phyloP scores from a whole-genome alignment of 2,797 vertebrate species.

The Cheirogaleus major region DNA sequence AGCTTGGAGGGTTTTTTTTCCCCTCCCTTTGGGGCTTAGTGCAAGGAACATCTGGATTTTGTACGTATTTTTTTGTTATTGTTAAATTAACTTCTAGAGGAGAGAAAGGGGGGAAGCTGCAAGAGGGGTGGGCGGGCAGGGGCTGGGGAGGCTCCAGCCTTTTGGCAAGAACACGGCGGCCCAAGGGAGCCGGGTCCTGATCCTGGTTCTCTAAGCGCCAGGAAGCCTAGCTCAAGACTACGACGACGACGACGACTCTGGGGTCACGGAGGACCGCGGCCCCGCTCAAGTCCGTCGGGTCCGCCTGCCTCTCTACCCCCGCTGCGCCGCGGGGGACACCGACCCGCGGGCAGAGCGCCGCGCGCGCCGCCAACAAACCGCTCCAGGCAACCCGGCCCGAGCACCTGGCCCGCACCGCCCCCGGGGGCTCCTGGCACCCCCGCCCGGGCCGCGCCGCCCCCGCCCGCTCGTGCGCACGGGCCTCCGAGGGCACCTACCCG shows the following conservation, averaged over 20 bases:
- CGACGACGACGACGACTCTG: background rate
- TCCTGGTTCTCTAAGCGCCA: background rate
- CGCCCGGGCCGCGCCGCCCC: slow-evolving; percentile 14
- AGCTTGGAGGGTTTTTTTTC: slow-evolving; percentile 7
- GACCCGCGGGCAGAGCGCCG: background rate
- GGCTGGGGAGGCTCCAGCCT: slow-evolving; percentile 24
- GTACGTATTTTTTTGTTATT: slow-evolving; percentile 78
- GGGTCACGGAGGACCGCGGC: slow-evolving; percentile 32
- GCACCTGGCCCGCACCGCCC: slow-evolving; percentile 48
- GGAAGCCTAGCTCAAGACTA: background rate
- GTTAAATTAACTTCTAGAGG: slow-evolving; percentile 76
- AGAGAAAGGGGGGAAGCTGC: slow-evolving; percentile 42
- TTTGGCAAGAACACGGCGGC: slow-evolving; percentile 52
- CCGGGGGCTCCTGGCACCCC: background rate
- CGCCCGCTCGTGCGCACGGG: slow-evolving; percentile 32
- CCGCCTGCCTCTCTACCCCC: background rate
- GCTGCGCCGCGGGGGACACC: background rate
- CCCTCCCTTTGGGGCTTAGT: slow-evolving; percentile 71
- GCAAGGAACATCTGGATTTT: slow-evolving; percentile 81
- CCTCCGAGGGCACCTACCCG: slow-evolving; percentile 89
- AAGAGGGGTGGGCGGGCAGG: background rate
- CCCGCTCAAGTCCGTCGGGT: slow-evolving; percentile 2
- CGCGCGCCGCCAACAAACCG: slow-evolving; percentile 54
- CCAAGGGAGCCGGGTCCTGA: background rate
- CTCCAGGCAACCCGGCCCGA: slow-evolving; percentile 29